These are phyloP conservation scores for Semibalanus balanoides DNA, from an alignment of 1,140 invertebrate species.

Conservation along the genomic window DNA sequence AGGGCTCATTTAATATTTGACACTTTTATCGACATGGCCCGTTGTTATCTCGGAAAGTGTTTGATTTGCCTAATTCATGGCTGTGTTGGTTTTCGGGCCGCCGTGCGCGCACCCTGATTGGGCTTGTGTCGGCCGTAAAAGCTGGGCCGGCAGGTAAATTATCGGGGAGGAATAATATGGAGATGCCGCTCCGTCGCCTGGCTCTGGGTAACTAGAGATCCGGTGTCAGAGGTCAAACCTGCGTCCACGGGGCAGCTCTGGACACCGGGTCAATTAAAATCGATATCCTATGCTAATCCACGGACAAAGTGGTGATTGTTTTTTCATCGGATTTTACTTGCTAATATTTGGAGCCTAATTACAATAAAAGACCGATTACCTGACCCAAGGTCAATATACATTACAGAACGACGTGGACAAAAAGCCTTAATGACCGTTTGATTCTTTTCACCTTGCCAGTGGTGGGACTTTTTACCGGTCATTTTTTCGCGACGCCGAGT, in stretches of 20 bases:
- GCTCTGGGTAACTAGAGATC: not conserved
- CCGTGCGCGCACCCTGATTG: not conserved
- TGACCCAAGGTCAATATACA: not conserved
- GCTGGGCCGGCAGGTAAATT: not conserved
- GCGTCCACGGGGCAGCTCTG: not conserved
- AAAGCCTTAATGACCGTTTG: not conserved
- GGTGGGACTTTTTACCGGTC: not conserved
- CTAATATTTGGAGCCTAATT: not conserved
- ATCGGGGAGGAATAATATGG: not conserved
- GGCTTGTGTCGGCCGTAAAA: not conserved
- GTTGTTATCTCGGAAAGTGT: not conserved
- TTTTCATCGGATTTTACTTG: not conserved
- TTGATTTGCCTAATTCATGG: not conserved
- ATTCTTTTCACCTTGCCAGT: not conserved
- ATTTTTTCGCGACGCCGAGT: not conserved
- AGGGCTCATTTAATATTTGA: not conserved
- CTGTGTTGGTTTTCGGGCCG: too few species aligned
- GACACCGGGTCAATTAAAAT: not conserved
- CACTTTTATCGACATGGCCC: not conserved
- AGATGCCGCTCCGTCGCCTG: not conserved
- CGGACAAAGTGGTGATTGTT: not conserved
- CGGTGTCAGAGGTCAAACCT: not conserved
- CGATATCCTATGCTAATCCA: constrained; percentile 2
- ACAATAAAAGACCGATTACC: not conserved
- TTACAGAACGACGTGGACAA: not conserved